phyloP scores from a whole-genome alignment of 1,140 invertebrate genomes.

The Zaprionus ghesquierei region DNA sequence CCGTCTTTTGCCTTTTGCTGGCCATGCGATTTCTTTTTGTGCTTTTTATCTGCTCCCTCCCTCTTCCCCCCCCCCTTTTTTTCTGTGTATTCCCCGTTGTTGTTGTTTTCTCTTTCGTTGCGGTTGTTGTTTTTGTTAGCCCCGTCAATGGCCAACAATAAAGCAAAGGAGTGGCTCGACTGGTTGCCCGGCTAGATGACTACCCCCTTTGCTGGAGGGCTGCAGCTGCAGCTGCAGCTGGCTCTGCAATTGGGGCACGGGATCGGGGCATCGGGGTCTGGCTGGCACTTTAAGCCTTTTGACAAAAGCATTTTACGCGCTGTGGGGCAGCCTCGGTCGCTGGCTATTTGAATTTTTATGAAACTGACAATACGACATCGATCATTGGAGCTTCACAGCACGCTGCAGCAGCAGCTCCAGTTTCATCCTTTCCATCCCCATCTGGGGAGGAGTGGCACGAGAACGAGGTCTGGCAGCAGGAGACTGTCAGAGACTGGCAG shows the following conservation, averaged over 20 bases:
- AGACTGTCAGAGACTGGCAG: slow-evolving; percentile 35
- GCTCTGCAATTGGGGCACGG: neutral
- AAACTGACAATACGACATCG: slow-evolving; percentile 80
- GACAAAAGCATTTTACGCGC: slow-evolving; percentile 78
- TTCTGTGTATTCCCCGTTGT: neutral
- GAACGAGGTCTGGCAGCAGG: neutral
- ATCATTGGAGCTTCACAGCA: slow-evolving; percentile 78
- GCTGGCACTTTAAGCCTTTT: slow-evolving; percentile 77
- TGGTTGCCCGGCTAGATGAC: slow-evolving; percentile 53
- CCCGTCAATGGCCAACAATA: slow-evolving; percentile 75
- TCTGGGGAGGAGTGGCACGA: neutral
- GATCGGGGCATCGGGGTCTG: slow-evolving; percentile 12
- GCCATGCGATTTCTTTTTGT: slow-evolving; percentile 19
- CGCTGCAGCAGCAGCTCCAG: slow-evolving; percentile 9
- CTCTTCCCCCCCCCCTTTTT: neutral
- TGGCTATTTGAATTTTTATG: slow-evolving; percentile 76
- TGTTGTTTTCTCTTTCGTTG: slow-evolving; percentile 19
- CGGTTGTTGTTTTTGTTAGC: slow-evolving; percentile 22
- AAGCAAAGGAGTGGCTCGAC: slow-evolving; percentile 62
- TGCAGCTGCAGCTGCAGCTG: neutral
- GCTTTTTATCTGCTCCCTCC: neutral
- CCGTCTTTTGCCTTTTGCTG: slow-evolving; percentile 56
- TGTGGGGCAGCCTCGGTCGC: slow-evolving; percentile 45
- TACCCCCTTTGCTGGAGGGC: slow-evolving; percentile 29
- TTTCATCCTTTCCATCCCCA: neutral